phyloP scores from a whole-genome alignment of 2,113 vertebrate species.

The Cryptotis parvus region DNA sequence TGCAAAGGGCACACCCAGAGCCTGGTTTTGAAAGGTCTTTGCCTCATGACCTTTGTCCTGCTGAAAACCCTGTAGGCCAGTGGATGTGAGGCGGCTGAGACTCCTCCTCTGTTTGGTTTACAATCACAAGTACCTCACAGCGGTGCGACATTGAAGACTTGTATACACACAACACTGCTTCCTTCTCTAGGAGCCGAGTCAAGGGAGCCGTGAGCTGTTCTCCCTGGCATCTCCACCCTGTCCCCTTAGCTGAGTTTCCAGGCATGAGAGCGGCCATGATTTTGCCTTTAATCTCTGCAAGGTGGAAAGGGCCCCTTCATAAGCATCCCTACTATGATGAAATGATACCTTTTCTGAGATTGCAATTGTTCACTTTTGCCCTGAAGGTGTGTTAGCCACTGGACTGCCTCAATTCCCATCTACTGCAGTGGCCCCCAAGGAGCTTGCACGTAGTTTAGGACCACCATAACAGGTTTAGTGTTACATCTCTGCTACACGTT shows the following conservation, averaged over 20 bases:
- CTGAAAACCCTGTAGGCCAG: slow-evolving; percentile 33
- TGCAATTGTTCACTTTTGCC: neutral
- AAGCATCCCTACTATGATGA: slow-evolving; percentile 46
- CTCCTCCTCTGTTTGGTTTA: slow-evolving; percentile 61
- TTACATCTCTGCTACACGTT: slow-evolving; percentile 76
- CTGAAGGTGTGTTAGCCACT: slow-evolving; percentile 65
- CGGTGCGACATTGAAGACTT: slow-evolving; percentile 57
- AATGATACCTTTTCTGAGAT: slow-evolving; percentile 6
- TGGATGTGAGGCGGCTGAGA: neutral
- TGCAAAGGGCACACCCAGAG: slow-evolving; percentile 28
- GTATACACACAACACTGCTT: slow-evolving; percentile 62
- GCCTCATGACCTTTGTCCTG: neutral
- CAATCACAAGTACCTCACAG: slow-evolving; percentile 73
- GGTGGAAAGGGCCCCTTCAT: slow-evolving; percentile 56
- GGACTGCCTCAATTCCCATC: slow-evolving; percentile 62
- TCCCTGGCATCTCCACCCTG: neutral
- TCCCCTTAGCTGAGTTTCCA: neutral
- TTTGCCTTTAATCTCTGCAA: slow-evolving; percentile 16
- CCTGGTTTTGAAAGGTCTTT: slow-evolving; percentile 46
- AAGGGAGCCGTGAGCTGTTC: neutral
- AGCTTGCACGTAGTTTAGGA: slow-evolving; percentile 68
- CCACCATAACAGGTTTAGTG: slow-evolving; percentile 75
- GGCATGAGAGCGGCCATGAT: neutral
- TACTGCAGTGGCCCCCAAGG: slow-evolving; percentile 68
- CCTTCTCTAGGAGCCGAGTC: slow-evolving; percentile 49